Evolutionary conservation across 2,797 vertebrate genomes (phyloP), one percentile per base, ranked within the genome.

Genomic region (Manis pentadactyla): DNA sequence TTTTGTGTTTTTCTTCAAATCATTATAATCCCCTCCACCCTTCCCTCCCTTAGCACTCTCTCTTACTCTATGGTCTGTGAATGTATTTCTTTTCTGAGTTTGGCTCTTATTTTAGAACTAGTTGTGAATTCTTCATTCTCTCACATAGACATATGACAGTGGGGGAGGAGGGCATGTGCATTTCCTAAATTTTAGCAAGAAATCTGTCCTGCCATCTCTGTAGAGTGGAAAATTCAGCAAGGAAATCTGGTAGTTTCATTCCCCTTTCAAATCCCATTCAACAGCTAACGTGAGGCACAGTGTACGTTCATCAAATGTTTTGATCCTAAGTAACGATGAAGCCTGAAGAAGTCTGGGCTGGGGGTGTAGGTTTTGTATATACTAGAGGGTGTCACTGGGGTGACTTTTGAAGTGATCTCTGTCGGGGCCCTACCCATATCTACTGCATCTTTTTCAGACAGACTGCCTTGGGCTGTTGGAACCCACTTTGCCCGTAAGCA

Each of bases 111-210:
- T 97, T 93, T 94, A 95, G 96, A 95, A 53, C 85, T 81, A 31
- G 90, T 84, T 97, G 94, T 97, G 97, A 97, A 93, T 88, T 95
- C 95, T 95, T 96, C 68, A 89, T 97, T 93, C 96, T 97, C 83
- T 92, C 96, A 97, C 94, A 90, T 66, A 97, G 97, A 92, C 95
- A 90, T 94, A 94, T 97, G 96, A 97, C 57, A 78, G 96, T 94
- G 64, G 82, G 57, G 87, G 92, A 86, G 90, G 90, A 85, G 83
- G 81, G 71, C 69, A 29, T 77, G 91, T 57, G 83, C 89, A 66
- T 91, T 96, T 95, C 96, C 87, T 93, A 87, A 95, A 82, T 94
- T 90, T 95, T 86, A 74, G 49, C 89, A 81, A 84, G 93, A 85
- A 97, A 81, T 92, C 78, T 90, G 79, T 81, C 90, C 91, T 73